Evolutionary conservation across 2,888 invertebrate species (phyloP).

Genomic region (Cetonia aurata): DNA sequence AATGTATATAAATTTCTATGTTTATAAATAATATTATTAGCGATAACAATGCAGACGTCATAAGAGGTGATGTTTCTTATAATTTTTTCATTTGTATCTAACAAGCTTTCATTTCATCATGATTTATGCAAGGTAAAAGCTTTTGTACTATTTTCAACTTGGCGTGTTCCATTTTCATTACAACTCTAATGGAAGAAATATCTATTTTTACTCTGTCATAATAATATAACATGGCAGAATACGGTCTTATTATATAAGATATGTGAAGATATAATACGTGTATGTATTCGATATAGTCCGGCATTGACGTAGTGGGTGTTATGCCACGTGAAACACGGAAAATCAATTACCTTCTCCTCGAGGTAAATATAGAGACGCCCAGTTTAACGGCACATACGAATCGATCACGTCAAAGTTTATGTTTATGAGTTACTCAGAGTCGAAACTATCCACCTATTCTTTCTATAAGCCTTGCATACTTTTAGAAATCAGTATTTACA

Average conservation of each 20-base stretch:
- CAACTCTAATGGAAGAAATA: constrained; percentile 13
- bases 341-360: constrained; percentile 34
- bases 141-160: constrained; percentile 20
- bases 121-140: constrained; percentile 21
- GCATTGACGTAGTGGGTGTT: constrained; percentile 29
- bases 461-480: too few species aligned
- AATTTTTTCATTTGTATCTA: not conserved
- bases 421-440: constrained; percentile 18
- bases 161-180: constrained; percentile 17
- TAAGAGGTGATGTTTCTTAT: not conserved
- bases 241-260: not conserved
- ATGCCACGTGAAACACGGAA: constrained; percentile 27
- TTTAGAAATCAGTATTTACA: too few species aligned
- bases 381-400: constrained; percentile 19
- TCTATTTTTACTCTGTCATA: constrained; percentile 29
- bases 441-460: constrained; percentile 12
- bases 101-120: constrained; percentile 2
- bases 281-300: constrained; percentile 19
- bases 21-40: too few species aligned
- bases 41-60: too few species aligned
- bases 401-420: constrained; percentile 27
- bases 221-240: constrained; percentile 15
- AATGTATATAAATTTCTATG: too few species aligned
- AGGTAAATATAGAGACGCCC: constrained; percentile 10
- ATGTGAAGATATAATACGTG: constrained; percentile 5